These are phyloP conservation scores for Poecile montanus DNA, from an alignment of 2,797 vertebrate species.

Conservation along the genomic window DNA sequence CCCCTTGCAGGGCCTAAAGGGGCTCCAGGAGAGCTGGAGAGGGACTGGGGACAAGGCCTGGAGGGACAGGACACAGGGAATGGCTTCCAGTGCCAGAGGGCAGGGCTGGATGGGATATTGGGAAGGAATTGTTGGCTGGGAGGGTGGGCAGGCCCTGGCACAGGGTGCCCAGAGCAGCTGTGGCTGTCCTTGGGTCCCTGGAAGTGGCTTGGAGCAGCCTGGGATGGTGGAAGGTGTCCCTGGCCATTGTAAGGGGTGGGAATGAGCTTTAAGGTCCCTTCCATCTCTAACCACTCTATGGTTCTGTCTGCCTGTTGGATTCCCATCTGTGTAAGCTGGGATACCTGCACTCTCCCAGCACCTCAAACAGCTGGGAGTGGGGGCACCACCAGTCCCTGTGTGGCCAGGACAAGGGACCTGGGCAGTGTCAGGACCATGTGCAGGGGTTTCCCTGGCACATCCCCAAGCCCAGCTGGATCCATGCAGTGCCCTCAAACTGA, in stretches of 20 bases:
- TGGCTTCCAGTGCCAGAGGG: background rate
- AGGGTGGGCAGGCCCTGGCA: background rate
- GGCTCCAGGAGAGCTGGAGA: background rate
- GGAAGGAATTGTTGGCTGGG: accelerated
- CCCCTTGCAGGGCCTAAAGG: background rate
- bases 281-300: background rate
- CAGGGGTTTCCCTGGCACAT: background rate
- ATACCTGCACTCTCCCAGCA: background rate
- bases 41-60: background rate
- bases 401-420: background rate
- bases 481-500: background rate
- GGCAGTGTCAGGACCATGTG: accelerated
- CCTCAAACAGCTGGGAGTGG: background rate
- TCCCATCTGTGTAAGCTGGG: background rate
- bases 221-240: background rate
- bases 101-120: background rate
- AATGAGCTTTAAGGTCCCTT: background rate
- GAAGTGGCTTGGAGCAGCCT: background rate
- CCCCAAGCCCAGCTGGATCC: background rate
- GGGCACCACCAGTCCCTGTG: background rate
- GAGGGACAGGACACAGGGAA: background rate
- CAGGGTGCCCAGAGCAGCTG: background rate
- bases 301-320: background rate
- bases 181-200: background rate
- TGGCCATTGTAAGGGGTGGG: too few species aligned